Conservation (phyloP, 2,888 invertebrate genomes). For the Cantharis flavilabris region DNA sequence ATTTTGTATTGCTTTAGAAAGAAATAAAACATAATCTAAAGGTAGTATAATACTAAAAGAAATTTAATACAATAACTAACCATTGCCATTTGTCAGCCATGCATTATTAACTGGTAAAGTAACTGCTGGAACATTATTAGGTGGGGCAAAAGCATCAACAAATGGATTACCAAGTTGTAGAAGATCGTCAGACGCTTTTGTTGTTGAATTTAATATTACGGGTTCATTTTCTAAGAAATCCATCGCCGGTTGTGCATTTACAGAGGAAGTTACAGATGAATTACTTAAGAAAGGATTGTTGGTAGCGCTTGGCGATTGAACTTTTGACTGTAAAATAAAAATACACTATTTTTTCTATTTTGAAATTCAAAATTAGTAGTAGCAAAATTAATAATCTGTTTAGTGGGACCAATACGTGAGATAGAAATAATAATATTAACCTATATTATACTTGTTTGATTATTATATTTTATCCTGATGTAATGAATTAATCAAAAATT, state of each 20-base stretch:
- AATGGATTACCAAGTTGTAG: slow-evolving; percentile 91
- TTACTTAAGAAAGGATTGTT: slow-evolving; percentile 78
- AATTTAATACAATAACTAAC: slow-evolving; percentile 40
- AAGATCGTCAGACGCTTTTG: slow-evolving; percentile 85
- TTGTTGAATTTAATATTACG: slow-evolving; percentile 44
- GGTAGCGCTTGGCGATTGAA: slow-evolving; percentile 69
- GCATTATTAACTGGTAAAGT: slow-evolving; percentile 51
- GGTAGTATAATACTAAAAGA: neutral
- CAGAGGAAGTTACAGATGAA: slow-evolving; percentile 44
- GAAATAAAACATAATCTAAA: neutral
- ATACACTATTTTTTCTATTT: neutral
- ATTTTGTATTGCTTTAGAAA: neutral
- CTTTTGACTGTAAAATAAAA: slow-evolving; percentile 67
- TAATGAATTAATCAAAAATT: too few relatives aligned
- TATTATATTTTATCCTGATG: too few relatives aligned
- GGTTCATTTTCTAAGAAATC: slow-evolving; percentile 76
- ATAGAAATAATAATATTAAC: too few relatives aligned
- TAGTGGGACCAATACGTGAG: too few relatives aligned
- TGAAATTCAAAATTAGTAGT: too few relatives aligned
- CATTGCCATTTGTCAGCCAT: slow-evolving; percentile 63
- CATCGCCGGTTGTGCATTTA: slow-evolving; percentile 63
- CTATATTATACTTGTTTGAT: too few relatives aligned
- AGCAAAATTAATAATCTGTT: too few relatives aligned
- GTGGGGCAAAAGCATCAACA: slow-evolving; percentile 65
- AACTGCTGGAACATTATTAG: slow-evolving; percentile 38